These are phyloP conservation scores for Pseudococcus viburni DNA, from an alignment of 2,888 invertebrate species.

Conservation along the genomic window DNA sequence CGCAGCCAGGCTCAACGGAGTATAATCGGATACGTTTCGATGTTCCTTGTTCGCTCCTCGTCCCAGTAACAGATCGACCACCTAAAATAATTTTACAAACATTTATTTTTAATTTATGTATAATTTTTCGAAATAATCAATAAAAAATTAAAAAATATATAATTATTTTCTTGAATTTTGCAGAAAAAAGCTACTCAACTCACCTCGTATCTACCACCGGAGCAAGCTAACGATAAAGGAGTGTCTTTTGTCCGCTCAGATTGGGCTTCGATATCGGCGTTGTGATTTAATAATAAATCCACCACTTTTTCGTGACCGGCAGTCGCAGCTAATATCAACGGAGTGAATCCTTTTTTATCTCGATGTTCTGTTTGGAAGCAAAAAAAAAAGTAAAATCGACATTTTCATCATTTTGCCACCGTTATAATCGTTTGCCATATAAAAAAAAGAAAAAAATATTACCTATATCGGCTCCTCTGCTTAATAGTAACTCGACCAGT, in stretches of 20 bases:
- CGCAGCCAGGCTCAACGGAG: constrained; percentile 97
- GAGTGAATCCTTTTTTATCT: constrained; percentile 99
- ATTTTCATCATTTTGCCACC: too few relatives aligned
- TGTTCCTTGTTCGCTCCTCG: constrained; percentile 97
- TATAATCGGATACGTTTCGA: constrained; percentile 98
- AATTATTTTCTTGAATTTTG: too few relatives aligned
- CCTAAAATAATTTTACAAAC: constrained; percentile 71
- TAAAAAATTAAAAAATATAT: too few relatives aligned
- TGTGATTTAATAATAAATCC: constrained; percentile 91
- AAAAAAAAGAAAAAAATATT: constrained; percentile 68
- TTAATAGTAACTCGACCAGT: constrained; percentile 91
- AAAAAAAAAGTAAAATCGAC: not conserved
- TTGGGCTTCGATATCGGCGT: constrained; percentile 98
- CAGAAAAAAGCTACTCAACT: not conserved
- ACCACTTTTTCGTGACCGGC: constrained; percentile 95
- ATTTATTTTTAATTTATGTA: not conserved
- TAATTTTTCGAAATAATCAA: too few relatives aligned
- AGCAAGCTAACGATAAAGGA: constrained; percentile 96
- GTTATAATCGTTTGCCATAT: too few relatives aligned
- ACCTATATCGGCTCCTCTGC: constrained; percentile 90
- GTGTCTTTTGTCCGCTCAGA: constrained; percentile 99
- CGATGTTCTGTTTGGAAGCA: constrained; percentile 81
- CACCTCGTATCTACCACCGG: constrained; percentile 94
- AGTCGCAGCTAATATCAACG: constrained; percentile 96
- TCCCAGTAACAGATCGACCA: constrained; percentile 90